Conservation (phyloP, 1,140 invertebrate genomes). For the Drosophila funebris region DNA sequence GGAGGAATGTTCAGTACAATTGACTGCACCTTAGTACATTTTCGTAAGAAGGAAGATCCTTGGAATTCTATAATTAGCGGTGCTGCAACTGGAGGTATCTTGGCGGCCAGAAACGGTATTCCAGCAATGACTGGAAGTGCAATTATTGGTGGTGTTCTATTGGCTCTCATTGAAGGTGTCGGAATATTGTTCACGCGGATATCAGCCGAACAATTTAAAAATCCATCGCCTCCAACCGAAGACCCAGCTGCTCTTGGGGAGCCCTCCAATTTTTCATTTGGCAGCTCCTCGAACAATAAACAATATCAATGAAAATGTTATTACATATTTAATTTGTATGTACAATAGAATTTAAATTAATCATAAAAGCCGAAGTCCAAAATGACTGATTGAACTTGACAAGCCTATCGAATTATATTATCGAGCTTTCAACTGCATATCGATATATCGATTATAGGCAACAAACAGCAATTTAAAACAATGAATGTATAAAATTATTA, state of each 20-base stretch:
- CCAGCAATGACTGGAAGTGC: constrained; percentile 98
- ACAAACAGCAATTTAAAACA: background rate
- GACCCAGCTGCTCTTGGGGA: constrained; percentile 88
- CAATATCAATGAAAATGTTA: constrained; percentile 53
- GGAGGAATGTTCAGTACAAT: constrained; percentile 98
- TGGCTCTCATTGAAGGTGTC: constrained; percentile 98
- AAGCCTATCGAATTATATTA: background rate
- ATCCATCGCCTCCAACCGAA: constrained; percentile 88
- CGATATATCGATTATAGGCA: background rate
- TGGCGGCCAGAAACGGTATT: constrained; percentile 95
- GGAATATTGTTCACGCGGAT: constrained; percentile 96
- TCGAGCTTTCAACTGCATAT: background rate
- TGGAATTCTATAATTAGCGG: constrained; percentile 99
- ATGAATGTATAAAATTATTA: constrained; percentile 2
- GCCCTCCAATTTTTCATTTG: constrained; percentile 55
- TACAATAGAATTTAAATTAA: constrained; percentile 22
- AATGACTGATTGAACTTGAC: background rate
- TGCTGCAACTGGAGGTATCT: constrained; percentile 96
- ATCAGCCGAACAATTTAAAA: constrained; percentile 95
- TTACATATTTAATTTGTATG: constrained; percentile 34
- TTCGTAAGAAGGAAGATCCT: constrained; percentile 98
- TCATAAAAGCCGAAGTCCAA: constrained; percentile 11
- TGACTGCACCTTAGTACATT: constrained; percentile 97
- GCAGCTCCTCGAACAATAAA: constrained; percentile 36
- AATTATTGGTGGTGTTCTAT: constrained; percentile 95